Evolutionary conservation across 2,888 invertebrate species (phyloP), one percentile per base, ranked within the genome.

Genomic region (Cancer borealis): DNA sequence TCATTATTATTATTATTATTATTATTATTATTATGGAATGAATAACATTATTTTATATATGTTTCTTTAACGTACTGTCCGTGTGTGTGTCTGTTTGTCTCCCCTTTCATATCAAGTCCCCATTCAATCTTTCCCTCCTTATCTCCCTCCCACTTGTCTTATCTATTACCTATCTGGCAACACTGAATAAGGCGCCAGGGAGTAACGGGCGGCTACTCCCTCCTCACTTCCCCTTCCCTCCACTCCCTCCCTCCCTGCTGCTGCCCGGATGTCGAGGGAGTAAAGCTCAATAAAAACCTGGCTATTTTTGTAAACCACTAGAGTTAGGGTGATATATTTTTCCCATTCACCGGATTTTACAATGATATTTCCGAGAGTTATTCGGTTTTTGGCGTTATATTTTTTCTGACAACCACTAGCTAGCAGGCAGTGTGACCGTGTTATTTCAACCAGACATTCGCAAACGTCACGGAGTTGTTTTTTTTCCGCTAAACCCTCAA

Each of bases 71-170:
- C 30, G 30, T 79, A 21, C 30, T 1, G 10, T 79, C 30, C 21
- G 30, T 79, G 26, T 79, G 26, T 79, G 26, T 79, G 26, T 79
- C 79, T 79, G 30, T 79, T 10, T 79, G 30, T 79, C 30, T 79
- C 30, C 30, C 26, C n/a, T 8, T 79, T 73, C 73, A 26, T 73
- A 73, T 73, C 73, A 6, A n/a, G 3, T n/a, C n/a, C 73, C 73
- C 73, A 73, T 73, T 73, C 73, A 73, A 21, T 73, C 73, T 73
- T 8, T 73, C 73, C 6, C 26, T 26, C 73, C 73, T 73, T 73
- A 73, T 73, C 73, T 73, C 73, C 73, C 73, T n/a, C 73, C 73
- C 73, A 73, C 73, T 73, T 73, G 26, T 26, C 73, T 73, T 79
- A 79, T 79, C 79, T 79, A 6, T 12, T n/a, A 26, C 12, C 79